Percentiles rank a stretch among this genome's conserved stretches.
Conservation (phyloP, 2,888 invertebrate genomes). For the Elmis aenea region DNA sequence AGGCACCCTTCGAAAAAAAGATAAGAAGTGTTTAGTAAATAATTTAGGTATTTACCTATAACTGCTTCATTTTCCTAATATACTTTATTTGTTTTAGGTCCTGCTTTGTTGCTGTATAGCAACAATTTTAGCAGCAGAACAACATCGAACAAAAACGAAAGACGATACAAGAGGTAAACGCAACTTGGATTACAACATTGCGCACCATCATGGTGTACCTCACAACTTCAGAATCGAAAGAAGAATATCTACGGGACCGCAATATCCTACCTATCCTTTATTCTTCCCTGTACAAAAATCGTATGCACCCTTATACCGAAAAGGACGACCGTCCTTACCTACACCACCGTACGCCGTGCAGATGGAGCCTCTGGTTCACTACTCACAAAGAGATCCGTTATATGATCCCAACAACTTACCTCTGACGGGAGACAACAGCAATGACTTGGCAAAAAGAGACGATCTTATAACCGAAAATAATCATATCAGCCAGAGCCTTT, state of each 20-base stretch:
- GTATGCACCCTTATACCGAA: slow-evolving; percentile 34
- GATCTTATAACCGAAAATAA: slow-evolving; percentile 45
- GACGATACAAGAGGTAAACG: slow-evolving; percentile 49
- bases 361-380: slow-evolving; percentile 76
- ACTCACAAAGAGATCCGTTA: slow-evolving; percentile 73
- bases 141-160: slow-evolving; percentile 35
- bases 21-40: no score
- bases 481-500: slow-evolving; percentile 47
- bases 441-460: slow-evolving; percentile 50
- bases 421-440: slow-evolving; percentile 40
- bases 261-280: slow-evolving; percentile 31
- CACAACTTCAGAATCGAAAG: slow-evolving; percentile 53
- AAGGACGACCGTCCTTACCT: slow-evolving; percentile 46
- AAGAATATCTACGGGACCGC: slow-evolving; percentile 50
- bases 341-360: slow-evolving; percentile 72
- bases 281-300: slow-evolving; percentile 38
- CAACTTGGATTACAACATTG: slow-evolving; percentile 56
- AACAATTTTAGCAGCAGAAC: slow-evolving; percentile 48
- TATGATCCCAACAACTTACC: slow-evolving; percentile 55
- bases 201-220: slow-evolving; percentile 55
- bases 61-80: no score
- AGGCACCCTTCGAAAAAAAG: no score
- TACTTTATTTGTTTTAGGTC: slow-evolving; percentile 52
- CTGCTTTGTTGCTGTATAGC: slow-evolving; percentile 53
- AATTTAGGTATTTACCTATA: no score